Evolutionary conservation across 2,888 invertebrate genomes (phyloP).

Genomic region (Anarsia innoxiella): DNA sequence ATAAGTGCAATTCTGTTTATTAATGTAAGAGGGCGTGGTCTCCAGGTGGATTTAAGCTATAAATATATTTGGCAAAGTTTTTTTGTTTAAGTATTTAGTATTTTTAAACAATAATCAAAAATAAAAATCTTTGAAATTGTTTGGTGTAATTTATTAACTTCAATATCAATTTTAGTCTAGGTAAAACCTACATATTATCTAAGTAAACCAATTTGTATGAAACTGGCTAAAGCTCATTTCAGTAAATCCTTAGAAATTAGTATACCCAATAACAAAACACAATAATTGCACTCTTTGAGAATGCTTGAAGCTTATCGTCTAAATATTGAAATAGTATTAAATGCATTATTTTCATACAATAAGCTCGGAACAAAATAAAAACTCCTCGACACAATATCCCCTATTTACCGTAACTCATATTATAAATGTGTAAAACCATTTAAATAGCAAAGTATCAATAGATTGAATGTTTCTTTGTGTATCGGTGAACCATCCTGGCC

Average conservation of each 20-base stretch:
- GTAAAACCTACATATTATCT: no score
- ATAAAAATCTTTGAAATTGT: no score
- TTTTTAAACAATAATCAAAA: no score
- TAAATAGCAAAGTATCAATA: conserved; percentile 70
- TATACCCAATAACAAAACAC: conserved; percentile 6
- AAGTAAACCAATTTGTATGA: no score
- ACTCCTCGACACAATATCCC: conserved; percentile 45
- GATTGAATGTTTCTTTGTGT: conserved; percentile 66
- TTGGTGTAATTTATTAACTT: no score
- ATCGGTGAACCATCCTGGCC: conserved; percentile 72
- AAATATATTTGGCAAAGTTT: no score
- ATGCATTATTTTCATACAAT: conserved; percentile 71
- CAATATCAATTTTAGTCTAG: no score
- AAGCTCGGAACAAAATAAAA: conserved; percentile 59
- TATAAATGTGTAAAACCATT: conserved; percentile 76
- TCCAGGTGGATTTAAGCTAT: conserved; percentile 32
- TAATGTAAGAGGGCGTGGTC: conserved; percentile 38
- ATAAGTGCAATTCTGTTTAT: conserved; percentile 37
- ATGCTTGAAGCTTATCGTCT: conserved; percentile 41
- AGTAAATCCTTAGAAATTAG: conserved; percentile 4
- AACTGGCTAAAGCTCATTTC: not conserved
- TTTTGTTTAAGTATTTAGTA: no score
- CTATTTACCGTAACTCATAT: conserved; percentile 70
- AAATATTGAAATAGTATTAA: conserved; percentile 69
- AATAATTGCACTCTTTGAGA: conserved; percentile 25